Percentiles rank a stretch among this genome's conserved stretches.
Conservation (phyloP, 2,113 vertebrate species). For the Nycticebus coucang region DNA sequence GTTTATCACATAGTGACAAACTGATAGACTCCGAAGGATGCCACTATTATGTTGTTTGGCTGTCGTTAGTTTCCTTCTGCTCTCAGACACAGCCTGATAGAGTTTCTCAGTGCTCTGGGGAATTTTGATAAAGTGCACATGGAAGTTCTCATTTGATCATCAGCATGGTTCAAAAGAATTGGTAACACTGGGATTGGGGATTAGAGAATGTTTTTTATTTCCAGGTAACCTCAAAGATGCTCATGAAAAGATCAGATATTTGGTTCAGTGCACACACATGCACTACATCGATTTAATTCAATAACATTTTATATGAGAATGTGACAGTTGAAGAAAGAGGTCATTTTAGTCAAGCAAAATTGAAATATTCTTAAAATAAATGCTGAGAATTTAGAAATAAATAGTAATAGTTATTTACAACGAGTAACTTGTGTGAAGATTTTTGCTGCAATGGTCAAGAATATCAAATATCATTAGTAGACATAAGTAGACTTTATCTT, state of each 20-base stretch:
- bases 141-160: conserved; percentile 50
- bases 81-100: neutral
- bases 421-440: neutral
- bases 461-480: conserved; percentile 24
- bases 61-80: conserved; percentile 27
- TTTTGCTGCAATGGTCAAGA: neutral
- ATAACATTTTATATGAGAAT: conserved; percentile 21
- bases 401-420: conserved; percentile 22
- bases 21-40: neutral
- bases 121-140: conserved; percentile 49
- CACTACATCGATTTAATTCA: conserved; percentile 29
- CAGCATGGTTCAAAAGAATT: conserved; percentile 51
- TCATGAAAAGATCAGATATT: conserved; percentile 41
- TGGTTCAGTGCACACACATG: neutral
- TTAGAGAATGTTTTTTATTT: conserved; percentile 59
- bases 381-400: conserved; percentile 49
- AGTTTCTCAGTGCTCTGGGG: neutral
- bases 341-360: conserved; percentile 54
- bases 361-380: conserved; percentile 58
- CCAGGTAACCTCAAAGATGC: neutral
- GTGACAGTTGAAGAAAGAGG: conserved; percentile 29
- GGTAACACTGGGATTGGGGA: neutral
- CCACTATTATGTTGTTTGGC: neutral
- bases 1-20: conserved; percentile 54
- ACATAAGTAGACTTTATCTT: neutral